phyloP scores from a whole-genome alignment of 1,140 invertebrate genomes.

The Panagrolaimus sp. region DNA sequence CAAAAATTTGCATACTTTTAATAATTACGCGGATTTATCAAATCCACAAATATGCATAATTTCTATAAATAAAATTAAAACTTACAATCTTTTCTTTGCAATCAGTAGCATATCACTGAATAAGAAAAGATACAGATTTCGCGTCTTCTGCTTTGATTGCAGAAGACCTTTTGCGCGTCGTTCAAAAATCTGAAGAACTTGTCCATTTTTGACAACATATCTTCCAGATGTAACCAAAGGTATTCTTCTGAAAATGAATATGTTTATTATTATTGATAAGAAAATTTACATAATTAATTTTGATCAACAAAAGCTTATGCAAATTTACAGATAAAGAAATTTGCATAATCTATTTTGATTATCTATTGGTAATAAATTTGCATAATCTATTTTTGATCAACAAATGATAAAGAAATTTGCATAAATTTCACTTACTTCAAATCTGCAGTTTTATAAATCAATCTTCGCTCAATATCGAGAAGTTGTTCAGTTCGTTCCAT shows the following conservation, averaged over 20 bases:
- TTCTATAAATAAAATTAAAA: too few species aligned
- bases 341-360: too few species aligned
- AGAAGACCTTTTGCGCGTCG: conserved; percentile 71
- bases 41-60: neutral
- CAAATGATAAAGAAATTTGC: too few species aligned
- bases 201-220: conserved; percentile 77
- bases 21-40: too few species aligned
- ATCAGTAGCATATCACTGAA: conserved; percentile 86
- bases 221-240: conserved; percentile 70
- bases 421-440: conserved; percentile 31
- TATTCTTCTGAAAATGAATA: conserved; percentile 62
- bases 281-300: too few species aligned
- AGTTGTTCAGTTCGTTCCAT: conserved; percentile 79
- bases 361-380: too few species aligned
- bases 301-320: too few species aligned
- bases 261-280: neutral
- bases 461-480: conserved; percentile 66
- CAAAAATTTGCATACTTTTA: too few species aligned
- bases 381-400: too few species aligned
- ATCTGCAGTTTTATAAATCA: conserved; percentile 67
- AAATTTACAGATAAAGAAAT: too few species aligned
- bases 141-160: conserved; percentile 63
- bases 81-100: conserved; percentile 71
- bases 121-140: conserved; percentile 71
- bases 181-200: conserved; percentile 72